Evolutionary conservation across 2,797 vertebrate species (phyloP).

Genomic region (Squalus acanthias): DNA sequence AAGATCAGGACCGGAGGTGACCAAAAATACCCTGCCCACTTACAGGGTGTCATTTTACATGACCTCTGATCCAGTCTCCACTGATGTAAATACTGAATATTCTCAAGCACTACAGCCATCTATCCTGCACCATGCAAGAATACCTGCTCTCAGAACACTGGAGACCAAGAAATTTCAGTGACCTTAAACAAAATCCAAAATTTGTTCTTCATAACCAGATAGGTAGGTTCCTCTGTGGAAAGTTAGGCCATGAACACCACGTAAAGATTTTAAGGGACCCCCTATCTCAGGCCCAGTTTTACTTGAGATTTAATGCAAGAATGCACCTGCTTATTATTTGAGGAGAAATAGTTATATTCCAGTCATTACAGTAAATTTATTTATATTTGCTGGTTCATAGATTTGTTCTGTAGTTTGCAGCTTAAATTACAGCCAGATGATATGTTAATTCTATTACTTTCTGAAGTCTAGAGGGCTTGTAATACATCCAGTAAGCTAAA

Average conservation of each 20-base stretch:
- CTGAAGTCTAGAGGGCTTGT: background rate
- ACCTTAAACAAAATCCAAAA: background rate
- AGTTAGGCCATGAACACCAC: background rate
- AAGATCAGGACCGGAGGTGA: background rate
- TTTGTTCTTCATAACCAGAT: background rate
- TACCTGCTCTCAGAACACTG: background rate
- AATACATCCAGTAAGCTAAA: background rate
- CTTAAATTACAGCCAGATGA: background rate
- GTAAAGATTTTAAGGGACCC: background rate
- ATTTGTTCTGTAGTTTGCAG: too few relatives aligned
- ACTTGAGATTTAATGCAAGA: background rate
- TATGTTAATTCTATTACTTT: background rate
- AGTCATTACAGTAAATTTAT: too few relatives aligned
- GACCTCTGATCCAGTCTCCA: background rate
- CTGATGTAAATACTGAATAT: background rate
- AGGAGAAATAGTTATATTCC: background rate
- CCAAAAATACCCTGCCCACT: background rate
- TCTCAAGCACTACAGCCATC: background rate
- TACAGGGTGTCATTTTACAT: background rate
- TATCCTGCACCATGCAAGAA: background rate
- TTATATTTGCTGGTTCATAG: too few relatives aligned
- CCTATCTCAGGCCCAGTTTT: background rate
- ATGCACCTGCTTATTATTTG: background rate
- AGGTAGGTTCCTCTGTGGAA: background rate
- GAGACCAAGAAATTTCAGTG: background rate